Conservation (phyloP, 2,888 invertebrate species). For the Gerris lacustris region DNA sequence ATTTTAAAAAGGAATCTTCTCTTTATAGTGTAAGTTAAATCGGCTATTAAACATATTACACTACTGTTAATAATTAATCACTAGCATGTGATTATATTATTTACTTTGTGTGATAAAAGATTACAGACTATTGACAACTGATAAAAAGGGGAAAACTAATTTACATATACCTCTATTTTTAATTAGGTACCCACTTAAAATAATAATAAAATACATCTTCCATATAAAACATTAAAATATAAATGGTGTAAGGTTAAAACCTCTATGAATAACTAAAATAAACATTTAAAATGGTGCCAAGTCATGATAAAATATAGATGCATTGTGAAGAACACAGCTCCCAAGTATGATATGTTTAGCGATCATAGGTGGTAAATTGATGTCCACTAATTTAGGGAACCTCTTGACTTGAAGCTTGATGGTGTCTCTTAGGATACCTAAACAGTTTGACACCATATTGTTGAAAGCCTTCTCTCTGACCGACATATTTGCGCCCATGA, state of each 20-base stretch:
- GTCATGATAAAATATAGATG: slow-evolving; percentile 4
- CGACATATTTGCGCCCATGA: neutral
- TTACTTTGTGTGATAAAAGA: too few relatives aligned
- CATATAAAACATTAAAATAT: too few relatives aligned
- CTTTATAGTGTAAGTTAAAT: too few relatives aligned
- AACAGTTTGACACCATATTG: neutral
- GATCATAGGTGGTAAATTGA: neutral
- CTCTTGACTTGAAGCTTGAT: neutral
- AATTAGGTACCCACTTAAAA: neutral
- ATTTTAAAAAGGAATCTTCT: too few relatives aligned
- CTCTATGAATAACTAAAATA: too few relatives aligned
- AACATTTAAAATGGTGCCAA: neutral
- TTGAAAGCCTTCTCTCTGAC: neutral
- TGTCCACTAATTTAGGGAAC: neutral
- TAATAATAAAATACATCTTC: too few relatives aligned
- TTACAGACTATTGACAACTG: too few relatives aligned
- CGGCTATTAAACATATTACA: too few relatives aligned
- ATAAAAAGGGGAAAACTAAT: too few relatives aligned
- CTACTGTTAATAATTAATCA: too few relatives aligned
- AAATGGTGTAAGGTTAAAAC: too few relatives aligned
- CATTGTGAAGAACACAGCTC: slow-evolving; percentile 1
- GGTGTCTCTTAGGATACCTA: neutral
- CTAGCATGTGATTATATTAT: too few relatives aligned
- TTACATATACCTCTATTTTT: neutral
- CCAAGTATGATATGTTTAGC: slow-evolving; percentile 9